Evolutionary conservation across 1,140 invertebrate species (phyloP).

Genomic region (Trichonephila clavipes): DNA sequence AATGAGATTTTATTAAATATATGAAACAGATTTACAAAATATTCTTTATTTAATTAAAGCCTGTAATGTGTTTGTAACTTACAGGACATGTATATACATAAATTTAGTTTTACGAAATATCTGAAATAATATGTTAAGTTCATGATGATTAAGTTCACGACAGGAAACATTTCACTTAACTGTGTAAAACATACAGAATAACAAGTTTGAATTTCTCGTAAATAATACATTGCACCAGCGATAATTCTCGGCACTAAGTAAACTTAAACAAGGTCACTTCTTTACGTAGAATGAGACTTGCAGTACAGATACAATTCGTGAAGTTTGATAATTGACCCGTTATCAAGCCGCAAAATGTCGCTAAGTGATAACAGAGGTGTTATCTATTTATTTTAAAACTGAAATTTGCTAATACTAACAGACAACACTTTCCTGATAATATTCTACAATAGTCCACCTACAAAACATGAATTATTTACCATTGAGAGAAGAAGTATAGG

Average conservation of each 20-base stretch:
- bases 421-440: not conserved
- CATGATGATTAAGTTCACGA: no score
- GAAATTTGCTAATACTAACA: not conserved
- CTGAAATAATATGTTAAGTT: no score
- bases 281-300: not conserved
- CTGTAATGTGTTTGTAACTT: no score
- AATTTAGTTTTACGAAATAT: no score
- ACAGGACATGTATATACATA: no score
- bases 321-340: not conserved
- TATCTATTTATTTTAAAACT: slow-evolving; percentile 25
- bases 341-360: not conserved
- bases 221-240: not conserved
- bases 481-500: no score
- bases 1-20: no score
- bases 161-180: no score
- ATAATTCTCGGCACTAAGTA: not conserved
- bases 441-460: not conserved
- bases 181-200: no score
- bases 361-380: not conserved
- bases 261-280: not conserved
- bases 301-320: not conserved
- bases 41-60: no score
- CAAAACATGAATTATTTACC: not conserved
- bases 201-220: no score
- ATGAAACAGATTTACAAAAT: no score